Evolutionary conservation across 2,888 invertebrate species (phyloP).

Genomic region (Heliconius cydno): DNA sequence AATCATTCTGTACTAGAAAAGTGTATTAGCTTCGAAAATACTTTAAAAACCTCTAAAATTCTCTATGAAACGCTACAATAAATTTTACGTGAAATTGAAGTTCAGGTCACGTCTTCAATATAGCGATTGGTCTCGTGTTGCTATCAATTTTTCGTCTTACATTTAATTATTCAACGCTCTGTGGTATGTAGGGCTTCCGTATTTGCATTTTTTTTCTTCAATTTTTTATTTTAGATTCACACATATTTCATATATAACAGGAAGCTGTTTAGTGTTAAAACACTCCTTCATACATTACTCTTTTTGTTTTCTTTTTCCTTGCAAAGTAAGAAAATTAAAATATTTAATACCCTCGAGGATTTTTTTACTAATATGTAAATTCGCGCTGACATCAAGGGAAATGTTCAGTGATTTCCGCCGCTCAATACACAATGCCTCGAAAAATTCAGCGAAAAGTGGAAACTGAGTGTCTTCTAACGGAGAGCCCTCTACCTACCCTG

Average conservation of each 20-base stretch:
- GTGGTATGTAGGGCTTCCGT: constrained; percentile 37
- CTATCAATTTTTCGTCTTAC: constrained; percentile 69
- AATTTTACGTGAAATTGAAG: constrained; percentile 41
- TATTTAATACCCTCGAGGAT: too few relatives aligned
- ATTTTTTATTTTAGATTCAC: neutral
- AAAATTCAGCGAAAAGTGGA: too few relatives aligned
- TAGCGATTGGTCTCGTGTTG: constrained; percentile 73
- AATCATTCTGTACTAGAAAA: neutral
- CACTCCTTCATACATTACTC: too few relatives aligned
- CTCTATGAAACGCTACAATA: constrained; percentile 37
- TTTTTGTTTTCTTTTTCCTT: too few relatives aligned
- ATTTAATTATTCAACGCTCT: constrained; percentile 45
- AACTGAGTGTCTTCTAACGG: too few relatives aligned
- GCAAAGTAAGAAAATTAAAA: too few relatives aligned
- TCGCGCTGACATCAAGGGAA: too few relatives aligned
- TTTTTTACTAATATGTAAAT: too few relatives aligned
- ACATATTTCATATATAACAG: neutral
- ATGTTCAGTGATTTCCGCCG: too few relatives aligned
- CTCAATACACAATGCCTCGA: too few relatives aligned
- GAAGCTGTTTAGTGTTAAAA: too few relatives aligned
- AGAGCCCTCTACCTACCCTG: too few relatives aligned
- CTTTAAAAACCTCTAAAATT: constrained; percentile 6
- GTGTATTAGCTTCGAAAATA: neutral
- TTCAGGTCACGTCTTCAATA: constrained; percentile 71
- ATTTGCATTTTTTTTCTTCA: constrained; percentile 27